Base-by-base conservation (phyloP, 1,140 invertebrate species). In the Heliconius hermathena region DNA sequence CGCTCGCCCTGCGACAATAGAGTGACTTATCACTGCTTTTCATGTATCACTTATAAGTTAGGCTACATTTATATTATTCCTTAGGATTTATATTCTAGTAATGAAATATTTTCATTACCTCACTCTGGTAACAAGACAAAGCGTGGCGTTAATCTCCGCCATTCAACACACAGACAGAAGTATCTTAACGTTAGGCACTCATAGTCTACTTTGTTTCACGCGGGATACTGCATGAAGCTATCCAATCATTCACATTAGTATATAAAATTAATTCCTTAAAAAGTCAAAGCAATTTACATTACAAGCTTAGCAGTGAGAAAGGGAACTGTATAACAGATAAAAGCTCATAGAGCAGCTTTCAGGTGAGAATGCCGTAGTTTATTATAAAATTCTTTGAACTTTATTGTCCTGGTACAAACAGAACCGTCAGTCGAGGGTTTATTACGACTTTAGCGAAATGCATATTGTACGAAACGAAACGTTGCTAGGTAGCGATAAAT, bases 301-400 rank as follows among this genome's bases (percentile, higher is more conserved):
- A 66, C 22, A 66, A 26, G 60, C 11, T 66, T 5, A 26, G 26
- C 13, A 26, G 60, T 66, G 9, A 66, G 26, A 26, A 29, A 66
- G 60, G 26, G n/a, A 29, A 66, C 22, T 29, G 11, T 66, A 66
- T 66, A 66, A 29, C 60, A 16, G 29, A 76, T 76, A 76, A 76
- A 76, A 76, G 74, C 38, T 66, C 8, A 66, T 66, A 77, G 77
- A 81, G 77, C 71, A 60, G 29, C 70, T 76, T 77, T 73, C 79
- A 81, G 79, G 79, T 81, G 79, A 76, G 76, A 81, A 57, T 77
- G 76, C 20, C 75, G 54, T 71, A 77, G 79, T 77, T 66, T 77
- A 77, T 77, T 81, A 81, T 81, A 75, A 81, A 81, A 81, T 77
- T 77, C 79, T 80, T 81, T 81, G 74, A 81, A 74, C 75, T 81